A percentile compares a stretch with the other conserved stretches of the same genome.
phyloP scores from a whole-genome alignment of 2,797 vertebrate genomes.

The Rhinophrynus dorsalis region DNA sequence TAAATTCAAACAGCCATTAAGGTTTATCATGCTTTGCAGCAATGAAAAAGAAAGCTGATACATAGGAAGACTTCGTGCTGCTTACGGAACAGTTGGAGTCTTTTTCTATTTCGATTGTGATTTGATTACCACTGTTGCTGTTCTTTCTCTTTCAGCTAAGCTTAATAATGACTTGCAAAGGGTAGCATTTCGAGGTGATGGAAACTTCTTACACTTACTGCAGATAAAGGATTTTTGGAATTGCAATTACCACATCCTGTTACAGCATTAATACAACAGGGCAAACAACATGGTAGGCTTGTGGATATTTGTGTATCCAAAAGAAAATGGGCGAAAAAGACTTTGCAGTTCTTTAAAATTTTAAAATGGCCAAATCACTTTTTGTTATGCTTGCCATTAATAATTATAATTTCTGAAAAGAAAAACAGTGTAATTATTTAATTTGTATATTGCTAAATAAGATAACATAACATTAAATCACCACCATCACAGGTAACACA shows the following conservation, averaged over 20 bases:
- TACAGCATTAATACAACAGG: background rate
- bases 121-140: slow-evolving; percentile 6
- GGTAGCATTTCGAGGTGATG: slow-evolving; percentile 36
- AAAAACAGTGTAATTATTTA: too few species aligned
- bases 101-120: background rate
- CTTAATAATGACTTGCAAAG: slow-evolving; percentile 46
- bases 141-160: slow-evolving; percentile 3
- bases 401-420: too few species aligned
- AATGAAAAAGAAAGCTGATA: slow-evolving; percentile 21
- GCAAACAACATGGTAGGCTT: slow-evolving; percentile 7
- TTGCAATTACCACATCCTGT: slow-evolving; percentile 9
- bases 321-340: slow-evolving; percentile 7
- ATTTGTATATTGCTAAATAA: too few species aligned
- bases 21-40: slow-evolving; percentile 38
- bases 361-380: too few species aligned
- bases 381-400: too few species aligned
- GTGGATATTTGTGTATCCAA: background rate
- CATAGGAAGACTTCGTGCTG: slow-evolving; percentile 18
- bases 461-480: too few species aligned
- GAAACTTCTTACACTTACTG: slow-evolving; percentile 2
- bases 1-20: slow-evolving; percentile 6
- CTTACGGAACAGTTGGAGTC: slow-evolving; percentile 18
- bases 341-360: slow-evolving; percentile 5
- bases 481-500: too few species aligned
- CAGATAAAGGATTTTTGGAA: slow-evolving; percentile 21